Base-by-base conservation (phyloP, 2,888 invertebrate species). In the Sinentomon sp. region DNA sequence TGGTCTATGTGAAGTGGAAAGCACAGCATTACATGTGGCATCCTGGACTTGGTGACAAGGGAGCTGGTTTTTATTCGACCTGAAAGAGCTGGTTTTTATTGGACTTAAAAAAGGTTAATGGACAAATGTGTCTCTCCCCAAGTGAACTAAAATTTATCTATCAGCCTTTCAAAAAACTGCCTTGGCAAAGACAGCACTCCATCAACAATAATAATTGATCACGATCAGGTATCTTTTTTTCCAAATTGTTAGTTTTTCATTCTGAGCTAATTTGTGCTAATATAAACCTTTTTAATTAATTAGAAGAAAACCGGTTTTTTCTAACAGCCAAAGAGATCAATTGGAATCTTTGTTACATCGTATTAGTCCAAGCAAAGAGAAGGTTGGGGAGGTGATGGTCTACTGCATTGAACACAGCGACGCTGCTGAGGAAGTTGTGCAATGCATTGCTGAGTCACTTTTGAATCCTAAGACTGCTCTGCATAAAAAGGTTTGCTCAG, bases 371-470 rank as follows among this genome's bases (percentile, higher is more conserved):
- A 72, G 77, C 46, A 64, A 76, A 34, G 54, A 61, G 37, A 70
- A 71, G 53, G 69, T 97, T 36, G 89, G 76, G 6, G 89, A 87
- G 51, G 77, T 76, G 12, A 99, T 99, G 97, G 76, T 94, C 32
- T 99, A 89, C 66, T 97, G 94, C 54, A 75, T 99, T 39, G 89
- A 94, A 52, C 92, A 97, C 56, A 85, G 89, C 16, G 92, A 92
- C 54, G 83, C 87, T 18, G 89, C 92, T 3, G 82, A 78, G 49
- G 94, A 97, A 60, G 75, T 99, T 39, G 75, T 80, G 30, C 77
- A 78, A 42, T 87, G 85, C 53, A 67, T 97, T 36, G 63, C 71
- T 3, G 89, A 89, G 55, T 67, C 87, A 1, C 61, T 97, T 27
- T 64, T 72, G 6, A 77, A 73, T 44, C 52, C 59, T 6, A 58